Conservation (phyloP, 92 coral and sea anemone genomes). For the Zoanthus solanderi region DNA sequence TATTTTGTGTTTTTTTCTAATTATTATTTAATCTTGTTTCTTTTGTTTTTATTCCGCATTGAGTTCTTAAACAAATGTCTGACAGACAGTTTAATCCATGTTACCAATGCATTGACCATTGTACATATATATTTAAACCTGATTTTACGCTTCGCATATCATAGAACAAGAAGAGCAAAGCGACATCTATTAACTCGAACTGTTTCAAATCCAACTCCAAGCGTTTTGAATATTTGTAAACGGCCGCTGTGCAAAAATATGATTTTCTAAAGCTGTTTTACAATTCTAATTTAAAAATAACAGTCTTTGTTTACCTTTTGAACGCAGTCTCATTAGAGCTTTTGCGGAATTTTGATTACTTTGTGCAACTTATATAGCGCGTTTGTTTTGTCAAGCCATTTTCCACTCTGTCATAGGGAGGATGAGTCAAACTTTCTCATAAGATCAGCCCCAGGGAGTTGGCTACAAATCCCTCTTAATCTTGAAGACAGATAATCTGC, state of each 20-base stretch:
- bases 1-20: neutral
- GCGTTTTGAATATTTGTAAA: neutral
- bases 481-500: neutral
- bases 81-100: neutral
- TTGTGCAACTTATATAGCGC: neutral
- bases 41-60: neutral
- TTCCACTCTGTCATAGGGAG: neutral
- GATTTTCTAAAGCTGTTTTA: neutral
- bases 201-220: neutral
- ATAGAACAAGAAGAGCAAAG: neutral
- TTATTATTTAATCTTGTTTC: neutral
- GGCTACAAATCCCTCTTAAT: slow-evolving; percentile 27
- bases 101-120: neutral
- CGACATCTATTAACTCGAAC: neutral
- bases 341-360: slow-evolving; percentile 28
- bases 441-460: slow-evolving; percentile 20
- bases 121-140: neutral
- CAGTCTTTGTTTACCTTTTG: neutral
- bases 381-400: slow-evolving; percentile 14
- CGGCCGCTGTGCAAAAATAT: neutral
- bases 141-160: neutral
- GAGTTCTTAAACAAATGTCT: neutral
- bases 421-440: neutral
- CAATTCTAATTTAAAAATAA: neutral
- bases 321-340: neutral